A percentile compares a stretch with the other conserved stretches of the same genome.
phyloP scores from a whole-genome alignment of 2,113 vertebrate species.

The Dendropsophus ebraccatus region DNA sequence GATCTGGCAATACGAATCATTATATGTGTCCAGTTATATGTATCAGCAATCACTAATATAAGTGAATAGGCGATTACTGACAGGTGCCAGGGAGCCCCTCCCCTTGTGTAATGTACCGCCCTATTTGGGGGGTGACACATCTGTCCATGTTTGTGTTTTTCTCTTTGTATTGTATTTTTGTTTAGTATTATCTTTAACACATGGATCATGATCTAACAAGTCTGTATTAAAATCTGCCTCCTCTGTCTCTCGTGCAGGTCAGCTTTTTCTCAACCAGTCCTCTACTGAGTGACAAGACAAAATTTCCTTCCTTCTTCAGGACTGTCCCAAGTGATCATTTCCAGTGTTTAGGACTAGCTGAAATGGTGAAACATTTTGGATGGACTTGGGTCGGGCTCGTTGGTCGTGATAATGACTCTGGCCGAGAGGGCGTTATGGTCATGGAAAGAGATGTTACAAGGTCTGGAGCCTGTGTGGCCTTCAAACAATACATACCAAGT shows the following conservation, averaged over 20 bases:
- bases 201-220: too few relatives aligned
- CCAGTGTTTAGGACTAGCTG: conserved; percentile 45
- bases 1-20: too few relatives aligned
- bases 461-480: conserved; percentile 57
- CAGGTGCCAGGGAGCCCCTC: too few relatives aligned
- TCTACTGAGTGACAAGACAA: conserved; percentile 21
- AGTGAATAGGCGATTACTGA: too few relatives aligned
- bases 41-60: too few relatives aligned
- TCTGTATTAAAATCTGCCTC: not conserved
- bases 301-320: conserved; percentile 55
- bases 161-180: too few relatives aligned
- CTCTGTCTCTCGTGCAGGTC: not conserved
- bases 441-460: conserved; percentile 32
- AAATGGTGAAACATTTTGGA: conserved; percentile 47
- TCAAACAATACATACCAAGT: conserved; percentile 31
- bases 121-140: too few relatives aligned
- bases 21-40: too few relatives aligned
- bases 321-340: conserved; percentile 64
- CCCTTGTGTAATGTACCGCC: too few relatives aligned
- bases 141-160: too few relatives aligned
- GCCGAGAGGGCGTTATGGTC: conserved; percentile 21
- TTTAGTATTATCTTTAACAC: too few relatives aligned
- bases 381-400: conserved; percentile 60
- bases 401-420: conserved; percentile 35
- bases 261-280: conserved; percentile 53